A percentile compares a stretch with the other conserved stretches of the same genome.
Conservation (phyloP, 2,113 vertebrate genomes). For the Pungitius pungitius region DNA sequence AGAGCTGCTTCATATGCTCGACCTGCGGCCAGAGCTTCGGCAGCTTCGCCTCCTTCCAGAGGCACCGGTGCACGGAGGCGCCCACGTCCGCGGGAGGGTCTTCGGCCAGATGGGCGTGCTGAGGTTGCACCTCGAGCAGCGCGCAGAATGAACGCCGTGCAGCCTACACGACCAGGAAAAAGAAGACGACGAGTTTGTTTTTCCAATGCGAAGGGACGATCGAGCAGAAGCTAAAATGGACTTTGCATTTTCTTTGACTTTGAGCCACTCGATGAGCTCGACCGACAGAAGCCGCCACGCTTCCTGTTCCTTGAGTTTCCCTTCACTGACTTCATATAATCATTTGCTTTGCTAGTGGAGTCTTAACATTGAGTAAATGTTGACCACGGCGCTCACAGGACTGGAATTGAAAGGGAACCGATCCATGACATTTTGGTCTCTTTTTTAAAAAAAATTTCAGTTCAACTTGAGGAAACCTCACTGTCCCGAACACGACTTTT, state of each 20-base stretch:
- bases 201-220: no score
- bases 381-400: neutral
- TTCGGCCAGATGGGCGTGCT: slow-evolving; percentile 63
- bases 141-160: slow-evolving; percentile 16
- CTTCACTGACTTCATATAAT: neutral
- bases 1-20: slow-evolving; percentile 69
- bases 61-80: slow-evolving; percentile 58
- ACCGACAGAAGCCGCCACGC: neutral
- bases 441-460: neutral
- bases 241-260: slow-evolving; percentile 20
- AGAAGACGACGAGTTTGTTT: no score
- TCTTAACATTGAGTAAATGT: neutral
- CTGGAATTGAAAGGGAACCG: neutral
- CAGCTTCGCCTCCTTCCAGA: slow-evolving; percentile 62
- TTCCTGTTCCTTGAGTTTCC: neutral
- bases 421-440: neutral
- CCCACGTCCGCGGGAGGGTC: slow-evolving; percentile 34
- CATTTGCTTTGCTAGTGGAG: neutral
- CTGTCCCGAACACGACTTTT: neutral
- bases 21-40: slow-evolving; percentile 71
- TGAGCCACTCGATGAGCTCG: neutral
- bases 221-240: neutral
- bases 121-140: slow-evolving; percentile 62
- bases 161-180: no score
- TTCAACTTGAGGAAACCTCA: neutral